Evolutionary conservation across 2,113 vertebrate genomes (phyloP).

Genomic region (Bos taurus): DNA sequence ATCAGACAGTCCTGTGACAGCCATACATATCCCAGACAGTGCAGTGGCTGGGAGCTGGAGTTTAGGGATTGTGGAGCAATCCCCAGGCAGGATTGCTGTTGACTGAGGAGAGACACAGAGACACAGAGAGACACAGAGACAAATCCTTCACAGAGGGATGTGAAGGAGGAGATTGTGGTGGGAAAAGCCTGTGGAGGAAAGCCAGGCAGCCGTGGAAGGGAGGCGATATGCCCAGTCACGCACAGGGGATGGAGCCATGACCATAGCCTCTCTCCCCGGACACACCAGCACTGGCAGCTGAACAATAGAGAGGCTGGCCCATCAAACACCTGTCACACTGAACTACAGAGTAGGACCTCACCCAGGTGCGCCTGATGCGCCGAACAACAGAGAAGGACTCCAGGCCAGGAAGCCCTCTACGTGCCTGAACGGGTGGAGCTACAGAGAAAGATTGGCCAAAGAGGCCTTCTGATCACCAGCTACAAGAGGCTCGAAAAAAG

Average conservation of each 20-base stretch:
- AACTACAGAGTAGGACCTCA: rapidly evolving
- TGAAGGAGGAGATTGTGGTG: neutral
- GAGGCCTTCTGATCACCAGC: neutral
- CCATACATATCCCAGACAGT: neutral
- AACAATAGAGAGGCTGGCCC: neutral
- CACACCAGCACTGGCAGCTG: neutral
- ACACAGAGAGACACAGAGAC: neutral
- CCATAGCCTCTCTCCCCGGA: rapidly evolving
- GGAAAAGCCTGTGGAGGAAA: neutral
- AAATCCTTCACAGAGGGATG: neutral
- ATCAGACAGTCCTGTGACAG: neutral
- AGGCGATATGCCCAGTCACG: neutral
- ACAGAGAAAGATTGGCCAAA: neutral
- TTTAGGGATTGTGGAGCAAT: neutral
- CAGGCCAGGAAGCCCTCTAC: neutral
- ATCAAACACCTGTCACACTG: rapidly evolving
- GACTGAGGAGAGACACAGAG: neutral
- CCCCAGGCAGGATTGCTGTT: neutral
- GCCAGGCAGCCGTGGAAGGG: rapidly evolving
- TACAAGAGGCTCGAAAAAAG: neutral
- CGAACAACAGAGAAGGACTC: neutral
- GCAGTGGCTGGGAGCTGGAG: neutral
- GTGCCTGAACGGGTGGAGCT: neutral
- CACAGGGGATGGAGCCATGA: neutral
- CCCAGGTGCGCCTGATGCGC: neutral